phyloP scores from a whole-genome alignment of 1,140 invertebrate species.

The Harpegnathos saltator region DNA sequence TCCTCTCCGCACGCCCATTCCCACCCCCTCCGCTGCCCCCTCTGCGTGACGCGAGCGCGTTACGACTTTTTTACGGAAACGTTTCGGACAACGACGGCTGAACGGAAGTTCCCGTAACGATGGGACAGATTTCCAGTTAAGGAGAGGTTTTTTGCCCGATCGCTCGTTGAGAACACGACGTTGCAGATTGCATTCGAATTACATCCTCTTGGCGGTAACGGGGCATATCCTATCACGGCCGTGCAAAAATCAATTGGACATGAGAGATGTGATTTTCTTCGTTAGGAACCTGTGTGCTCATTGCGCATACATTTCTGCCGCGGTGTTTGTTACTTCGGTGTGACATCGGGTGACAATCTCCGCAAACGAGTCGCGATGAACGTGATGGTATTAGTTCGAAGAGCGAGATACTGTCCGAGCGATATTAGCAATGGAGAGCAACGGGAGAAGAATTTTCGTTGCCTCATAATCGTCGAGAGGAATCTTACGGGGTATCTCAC shows the following conservation, averaged over 20 bases:
- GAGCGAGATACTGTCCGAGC: constrained; percentile 3
- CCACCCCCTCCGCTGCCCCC: too few relatives aligned
- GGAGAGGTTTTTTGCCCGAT: constrained; percentile 39
- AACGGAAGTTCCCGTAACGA: constrained; percentile 29
- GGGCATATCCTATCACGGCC: background rate
- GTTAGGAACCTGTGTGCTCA: background rate
- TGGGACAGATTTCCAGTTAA: constrained; percentile 43
- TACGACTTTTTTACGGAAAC: constrained; percentile 17
- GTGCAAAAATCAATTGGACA: background rate
- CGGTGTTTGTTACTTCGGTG: too few relatives aligned
- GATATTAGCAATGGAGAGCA: background rate
- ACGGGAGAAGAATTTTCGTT: background rate
- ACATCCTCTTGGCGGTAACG: constrained; percentile 15
- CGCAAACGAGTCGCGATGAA: too few relatives aligned
- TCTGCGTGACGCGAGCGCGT: background rate
- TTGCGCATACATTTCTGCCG: background rate
- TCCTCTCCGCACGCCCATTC: too few relatives aligned
- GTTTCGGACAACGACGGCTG: constrained; percentile 22
- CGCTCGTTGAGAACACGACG: constrained; percentile 22
- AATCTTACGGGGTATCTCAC: constrained; percentile 23
- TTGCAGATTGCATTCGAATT: constrained; percentile 38
- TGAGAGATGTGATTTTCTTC: background rate
- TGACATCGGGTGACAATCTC: too few relatives aligned
- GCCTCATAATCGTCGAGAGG: constrained; percentile 42
- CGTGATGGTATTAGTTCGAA: too few relatives aligned